Conservation (phyloP, 2,113 vertebrate species). For the Canis aureus region DNA sequence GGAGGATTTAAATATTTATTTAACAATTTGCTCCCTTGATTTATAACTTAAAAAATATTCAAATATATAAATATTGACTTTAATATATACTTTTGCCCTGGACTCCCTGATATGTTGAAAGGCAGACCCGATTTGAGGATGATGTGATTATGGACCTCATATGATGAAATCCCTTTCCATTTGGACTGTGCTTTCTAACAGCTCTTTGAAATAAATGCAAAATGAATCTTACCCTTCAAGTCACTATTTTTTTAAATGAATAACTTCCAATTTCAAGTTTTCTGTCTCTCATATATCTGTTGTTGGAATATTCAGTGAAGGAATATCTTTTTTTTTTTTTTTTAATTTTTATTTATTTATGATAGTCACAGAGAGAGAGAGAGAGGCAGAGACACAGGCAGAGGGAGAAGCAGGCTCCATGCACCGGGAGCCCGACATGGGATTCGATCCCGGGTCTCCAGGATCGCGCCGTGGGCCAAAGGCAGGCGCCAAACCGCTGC, state of each 20-base stretch:
- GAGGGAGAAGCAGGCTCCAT: no score
- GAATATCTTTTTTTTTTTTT: no score
- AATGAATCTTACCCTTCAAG: neutral
- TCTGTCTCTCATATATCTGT: neutral
- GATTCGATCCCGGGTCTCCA: no score
- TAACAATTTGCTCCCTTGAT: conserved; percentile 1
- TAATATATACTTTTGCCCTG: neutral
- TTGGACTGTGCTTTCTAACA: neutral
- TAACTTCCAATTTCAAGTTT: conserved; percentile 39
- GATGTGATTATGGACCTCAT: neutral
- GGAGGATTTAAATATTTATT: neutral
- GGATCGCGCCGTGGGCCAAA: no score
- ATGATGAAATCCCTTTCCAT: neutral
- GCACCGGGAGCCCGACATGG: no score
- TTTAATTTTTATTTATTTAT: no score
- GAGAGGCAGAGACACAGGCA: no score
- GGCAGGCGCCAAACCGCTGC: no score
- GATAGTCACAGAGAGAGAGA: no score
- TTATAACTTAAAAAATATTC: conserved; percentile 35
- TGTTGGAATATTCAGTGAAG: neutral
- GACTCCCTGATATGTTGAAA: neutral
- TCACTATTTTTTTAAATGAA: neutral
- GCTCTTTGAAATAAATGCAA: conserved; percentile 37
- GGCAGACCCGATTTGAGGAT: neutral
- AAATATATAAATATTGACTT: neutral